Percentiles rank a stretch among this genome's conserved stretches.
phyloP scores from a whole-genome alignment of 2,113 vertebrate genomes.

The Tetrax tetrax region DNA sequence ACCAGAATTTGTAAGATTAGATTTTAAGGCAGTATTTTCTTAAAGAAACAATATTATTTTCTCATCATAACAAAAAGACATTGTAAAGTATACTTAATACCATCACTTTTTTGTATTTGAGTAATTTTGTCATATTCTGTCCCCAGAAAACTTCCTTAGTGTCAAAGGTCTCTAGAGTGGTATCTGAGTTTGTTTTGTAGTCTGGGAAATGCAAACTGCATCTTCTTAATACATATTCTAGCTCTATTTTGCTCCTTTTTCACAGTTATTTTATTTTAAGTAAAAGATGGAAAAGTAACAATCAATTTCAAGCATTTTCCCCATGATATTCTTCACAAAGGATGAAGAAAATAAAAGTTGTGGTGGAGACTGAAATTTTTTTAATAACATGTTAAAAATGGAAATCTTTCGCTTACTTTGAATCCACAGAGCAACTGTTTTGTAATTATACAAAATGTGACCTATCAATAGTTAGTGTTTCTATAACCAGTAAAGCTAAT shows the following conservation, averaged over 20 bases:
- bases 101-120: not conserved
- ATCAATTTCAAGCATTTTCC: not conserved
- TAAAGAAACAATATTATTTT: not conserved
- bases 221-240: not conserved
- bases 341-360: not conserved
- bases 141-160: not conserved
- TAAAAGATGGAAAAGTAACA: not conserved
- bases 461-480: not conserved
- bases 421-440: not conserved
- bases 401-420: not conserved
- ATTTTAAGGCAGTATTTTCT: not conserved
- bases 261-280: not conserved
- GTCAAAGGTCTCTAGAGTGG: not conserved
- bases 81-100: not conserved
- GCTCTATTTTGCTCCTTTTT: not conserved
- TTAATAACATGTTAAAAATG: not conserved
- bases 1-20: not conserved
- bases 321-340: not conserved
- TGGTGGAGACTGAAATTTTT: not conserved
- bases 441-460: not conserved
- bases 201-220: not conserved
- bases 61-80: not conserved
- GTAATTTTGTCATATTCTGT: not conserved
- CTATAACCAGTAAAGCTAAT: not conserved
- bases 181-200: not conserved